These are phyloP conservation scores for Mormyrops boulengeri DNA, from an alignment of 2,797 vertebrate genomes.

Conservation along the genomic window DNA sequence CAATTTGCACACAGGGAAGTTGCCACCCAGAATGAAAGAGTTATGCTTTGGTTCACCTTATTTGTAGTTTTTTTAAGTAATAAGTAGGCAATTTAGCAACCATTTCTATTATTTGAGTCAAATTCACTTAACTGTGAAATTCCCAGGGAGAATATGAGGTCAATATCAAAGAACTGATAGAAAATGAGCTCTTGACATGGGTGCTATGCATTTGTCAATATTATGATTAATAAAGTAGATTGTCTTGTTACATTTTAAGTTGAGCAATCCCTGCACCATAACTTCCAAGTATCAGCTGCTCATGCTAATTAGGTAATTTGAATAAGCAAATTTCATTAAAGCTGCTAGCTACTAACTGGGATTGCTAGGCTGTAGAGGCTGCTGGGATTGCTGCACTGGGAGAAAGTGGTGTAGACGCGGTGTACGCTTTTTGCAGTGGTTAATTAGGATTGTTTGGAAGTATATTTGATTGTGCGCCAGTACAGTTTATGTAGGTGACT, in stretches of 20 bases:
- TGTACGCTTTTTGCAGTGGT: neutral
- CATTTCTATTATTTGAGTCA: neutral
- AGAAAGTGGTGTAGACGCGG: neutral
- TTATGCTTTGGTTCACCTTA: neutral
- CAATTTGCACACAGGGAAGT: neutral
- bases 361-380: too few relatives aligned
- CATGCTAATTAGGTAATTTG: neutral
- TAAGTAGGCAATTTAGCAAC: neutral
- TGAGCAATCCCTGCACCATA: neutral
- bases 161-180: neutral
- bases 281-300: neutral
- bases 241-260: neutral
- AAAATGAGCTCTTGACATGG: neutral
- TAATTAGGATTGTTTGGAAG: too few relatives aligned
- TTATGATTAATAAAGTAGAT: neutral
- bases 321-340: neutral
- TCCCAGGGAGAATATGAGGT: neutral
- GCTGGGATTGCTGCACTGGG: neutral
- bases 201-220: neutral
- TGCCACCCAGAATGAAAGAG: neutral
- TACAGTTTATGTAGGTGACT: neutral
- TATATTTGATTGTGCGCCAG: neutral
- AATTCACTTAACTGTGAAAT: neutral
- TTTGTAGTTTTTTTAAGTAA: neutral
- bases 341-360: neutral